Conservation (phyloP, 2,888 invertebrate genomes). For the Ophion costatus region DNA sequence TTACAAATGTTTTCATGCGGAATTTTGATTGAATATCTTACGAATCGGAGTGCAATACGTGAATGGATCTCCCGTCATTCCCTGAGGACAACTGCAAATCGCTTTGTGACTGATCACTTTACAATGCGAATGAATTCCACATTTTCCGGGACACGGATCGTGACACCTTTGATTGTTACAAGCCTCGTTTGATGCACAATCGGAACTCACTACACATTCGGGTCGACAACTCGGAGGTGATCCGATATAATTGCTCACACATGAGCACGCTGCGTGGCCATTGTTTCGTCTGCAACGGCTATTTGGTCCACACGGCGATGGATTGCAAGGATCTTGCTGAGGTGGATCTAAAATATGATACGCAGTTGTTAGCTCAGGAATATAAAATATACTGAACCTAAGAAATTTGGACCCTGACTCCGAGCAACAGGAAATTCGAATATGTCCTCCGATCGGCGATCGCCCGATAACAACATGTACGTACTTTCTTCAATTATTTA, state of each 20-base stretch:
- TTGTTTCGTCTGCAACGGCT: slow-evolving; percentile 84
- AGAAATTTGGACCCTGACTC: too few species aligned
- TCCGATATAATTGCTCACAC: slow-evolving; percentile 82
- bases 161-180: slow-evolving; percentile 83
- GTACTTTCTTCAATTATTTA: too few species aligned
- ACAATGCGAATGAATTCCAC: slow-evolving; percentile 84
- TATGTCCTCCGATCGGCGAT: too few species aligned
- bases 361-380: neutral
- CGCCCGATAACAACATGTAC: too few species aligned
- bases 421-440: too few species aligned
- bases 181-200: slow-evolving; percentile 82
- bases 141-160: slow-evolving; percentile 84
- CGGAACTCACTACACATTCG: slow-evolving; percentile 84
- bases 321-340: slow-evolving; percentile 80
- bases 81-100: slow-evolving; percentile 83
- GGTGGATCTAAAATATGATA: slow-evolving; percentile 44
- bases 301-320: slow-evolving; percentile 85
- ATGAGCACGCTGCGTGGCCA: slow-evolving; percentile 84
- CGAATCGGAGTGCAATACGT: slow-evolving; percentile 77
- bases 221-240: slow-evolving; percentile 83
- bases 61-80: slow-evolving; percentile 83
- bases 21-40: slow-evolving; percentile 27
- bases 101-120: slow-evolving; percentile 84
- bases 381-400: too few species aligned
- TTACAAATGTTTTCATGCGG: neutral